Conservation (phyloP, 1,140 invertebrate species). For the Drosophila pectinifera region DNA sequence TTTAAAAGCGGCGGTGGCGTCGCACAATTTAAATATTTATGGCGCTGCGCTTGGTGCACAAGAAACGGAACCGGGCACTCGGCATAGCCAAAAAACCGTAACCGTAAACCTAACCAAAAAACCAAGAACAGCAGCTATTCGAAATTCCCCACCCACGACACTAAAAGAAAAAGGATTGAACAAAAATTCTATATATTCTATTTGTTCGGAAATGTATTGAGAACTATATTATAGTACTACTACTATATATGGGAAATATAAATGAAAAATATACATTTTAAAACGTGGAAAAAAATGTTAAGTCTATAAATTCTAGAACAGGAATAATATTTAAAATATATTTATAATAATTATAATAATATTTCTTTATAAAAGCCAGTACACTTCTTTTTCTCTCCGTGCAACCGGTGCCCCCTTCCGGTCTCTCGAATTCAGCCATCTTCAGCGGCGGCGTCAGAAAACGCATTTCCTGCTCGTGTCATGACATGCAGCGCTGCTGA, state of each 20-base stretch:
- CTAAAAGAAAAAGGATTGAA: constrained; percentile 11
- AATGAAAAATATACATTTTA: too few species aligned
- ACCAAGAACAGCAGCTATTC: constrained; percentile 42
- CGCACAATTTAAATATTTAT: constrained; percentile 81
- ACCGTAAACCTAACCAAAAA: constrained; percentile 69
- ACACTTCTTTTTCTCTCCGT: neutral
- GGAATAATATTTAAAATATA: neutral
- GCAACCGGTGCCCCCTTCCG: neutral
- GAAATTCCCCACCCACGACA: constrained; percentile 7
- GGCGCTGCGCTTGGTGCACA: constrained; percentile 62
- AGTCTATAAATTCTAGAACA: too few species aligned
- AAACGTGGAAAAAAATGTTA: too few species aligned
- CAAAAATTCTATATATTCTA: too few species aligned
- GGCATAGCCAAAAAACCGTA: constrained; percentile 80
- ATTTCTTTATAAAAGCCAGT: too few species aligned
- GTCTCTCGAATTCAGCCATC: constrained; percentile 22
- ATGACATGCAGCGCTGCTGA: constrained; percentile 58
- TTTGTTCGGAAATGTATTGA: too few species aligned
- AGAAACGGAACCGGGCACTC: constrained; percentile 57
- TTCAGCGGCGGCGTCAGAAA: constrained; percentile 58
- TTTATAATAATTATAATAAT: neutral
- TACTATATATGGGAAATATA: too few species aligned
- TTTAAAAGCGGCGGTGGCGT: constrained; percentile 19
- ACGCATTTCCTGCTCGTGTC: constrained; percentile 82
- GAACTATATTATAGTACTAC: too few species aligned